Conservation (phyloP, 2,113 vertebrate species). For the Donacobius atricapilla region DNA sequence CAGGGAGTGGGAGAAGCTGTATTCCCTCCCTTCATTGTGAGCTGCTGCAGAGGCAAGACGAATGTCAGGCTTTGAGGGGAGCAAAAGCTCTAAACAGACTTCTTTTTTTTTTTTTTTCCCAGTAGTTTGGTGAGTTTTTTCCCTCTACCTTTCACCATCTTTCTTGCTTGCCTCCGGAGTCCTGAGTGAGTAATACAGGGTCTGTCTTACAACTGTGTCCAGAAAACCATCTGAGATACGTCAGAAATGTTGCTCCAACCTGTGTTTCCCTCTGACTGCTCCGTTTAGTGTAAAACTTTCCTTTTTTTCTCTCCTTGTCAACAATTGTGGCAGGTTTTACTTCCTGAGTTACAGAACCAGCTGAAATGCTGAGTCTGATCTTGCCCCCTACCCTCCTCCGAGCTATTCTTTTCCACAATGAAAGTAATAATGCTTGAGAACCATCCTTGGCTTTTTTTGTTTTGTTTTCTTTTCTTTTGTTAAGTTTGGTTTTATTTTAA, state of each 20-base stretch:
- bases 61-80: background rate
- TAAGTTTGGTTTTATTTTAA: constrained; percentile 40
- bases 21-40: background rate
- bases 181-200: background rate
- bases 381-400: background rate
- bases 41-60: background rate
- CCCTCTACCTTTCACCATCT: background rate
- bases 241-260: background rate
- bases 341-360: background rate
- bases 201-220: background rate
- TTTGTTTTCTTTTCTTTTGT: background rate
- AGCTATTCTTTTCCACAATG: background rate
- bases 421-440: constrained; percentile 19
- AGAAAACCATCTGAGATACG: background rate
- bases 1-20: background rate
- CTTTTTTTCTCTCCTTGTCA: background rate
- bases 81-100: background rate
- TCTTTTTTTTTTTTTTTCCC: accelerated
- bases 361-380: constrained; percentile 10
- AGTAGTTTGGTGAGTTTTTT: accelerated
- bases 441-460: background rate
- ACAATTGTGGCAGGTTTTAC: background rate
- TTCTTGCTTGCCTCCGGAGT: background rate
- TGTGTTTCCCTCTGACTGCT: background rate
- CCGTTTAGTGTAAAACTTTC: background rate